Base-by-base conservation (phyloP, 2,888 invertebrate species). In the Keiferia lycopersicella region DNA sequence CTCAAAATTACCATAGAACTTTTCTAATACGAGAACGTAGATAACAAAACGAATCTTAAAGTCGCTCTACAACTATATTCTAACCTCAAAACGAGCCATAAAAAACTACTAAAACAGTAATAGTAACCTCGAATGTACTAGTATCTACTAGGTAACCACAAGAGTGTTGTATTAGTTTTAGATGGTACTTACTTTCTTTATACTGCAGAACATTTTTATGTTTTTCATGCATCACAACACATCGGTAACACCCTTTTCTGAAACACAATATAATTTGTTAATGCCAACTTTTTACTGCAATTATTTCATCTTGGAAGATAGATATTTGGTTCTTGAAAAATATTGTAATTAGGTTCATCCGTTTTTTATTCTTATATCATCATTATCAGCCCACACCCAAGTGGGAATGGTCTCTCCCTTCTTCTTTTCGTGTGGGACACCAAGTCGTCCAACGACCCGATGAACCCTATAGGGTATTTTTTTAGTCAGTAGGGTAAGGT, bases 141-240 rank as follows among this genome's bases (percentile, higher is more conserved):
- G 16, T 34, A 34, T 1, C 3, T 30, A 30, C 30, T 1, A 26
- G 20, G 1, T 1, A 56, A 34, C 34, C 56, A 34, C 56, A 16
- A 57, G 30, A 30, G 57, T 30, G 34, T 56, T 34, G 30, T 56
- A 56, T 38, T 57, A 16, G 39, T 59, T 57, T 59, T 39, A 53
- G 8, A 56, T 14, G 16, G 20, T 81, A 96, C 98, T 97, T 93
- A 98, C 98, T 98, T 94, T 98, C 98, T 95, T 98, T 98, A 93
- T 98, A 98, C 89, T 98, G 98, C 70, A 98, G 94, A 75, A 98
- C 97, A 92, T 98, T 98, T 82, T 95, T 94, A 92, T 98, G 98
- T 88, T 97, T 97, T 88, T 97, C 97, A 86, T 98, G 98, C 93
- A 98, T 97, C 83, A 98, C 98, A 81, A 98, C 96, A 90, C 98